Evolutionary conservation across 2,797 vertebrate species (phyloP).

Genomic region (Artibeus lituratus): DNA sequence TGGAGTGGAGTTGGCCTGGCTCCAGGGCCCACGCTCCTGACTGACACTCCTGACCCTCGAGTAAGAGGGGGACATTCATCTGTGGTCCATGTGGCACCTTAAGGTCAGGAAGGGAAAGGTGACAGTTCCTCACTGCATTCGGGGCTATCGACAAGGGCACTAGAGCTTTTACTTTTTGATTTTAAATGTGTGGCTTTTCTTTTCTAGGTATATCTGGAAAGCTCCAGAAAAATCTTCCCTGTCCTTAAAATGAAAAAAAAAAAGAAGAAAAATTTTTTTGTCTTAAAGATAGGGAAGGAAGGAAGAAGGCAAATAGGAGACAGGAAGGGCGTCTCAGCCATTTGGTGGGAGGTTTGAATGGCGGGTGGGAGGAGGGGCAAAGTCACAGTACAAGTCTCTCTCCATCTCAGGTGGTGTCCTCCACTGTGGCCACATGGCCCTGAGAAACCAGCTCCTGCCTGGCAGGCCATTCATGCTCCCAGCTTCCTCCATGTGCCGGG

Average conservation of each 20-base stretch:
- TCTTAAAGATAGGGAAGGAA: not conserved
- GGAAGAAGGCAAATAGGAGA: not conserved
- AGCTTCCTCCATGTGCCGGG: not conserved
- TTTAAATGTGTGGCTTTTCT: not conserved
- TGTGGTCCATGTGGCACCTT: too few relatives aligned
- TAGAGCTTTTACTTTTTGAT: not conserved
- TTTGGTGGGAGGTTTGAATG: rapidly evolving
- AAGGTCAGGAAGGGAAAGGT: too few relatives aligned
- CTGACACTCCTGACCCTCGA: rapidly evolving
- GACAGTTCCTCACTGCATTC: not conserved
- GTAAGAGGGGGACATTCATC: rapidly evolving
- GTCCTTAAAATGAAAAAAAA: not conserved
- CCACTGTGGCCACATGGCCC: rapidly evolving
- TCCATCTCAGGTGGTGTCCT: rapidly evolving
- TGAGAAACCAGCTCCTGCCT: not conserved
- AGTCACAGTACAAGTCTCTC: not conserved
- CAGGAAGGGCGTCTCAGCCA: not conserved
- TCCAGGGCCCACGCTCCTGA: too few relatives aligned
- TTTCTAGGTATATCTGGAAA: not conserved
- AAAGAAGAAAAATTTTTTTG: too few relatives aligned
- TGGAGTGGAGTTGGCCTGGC: too few relatives aligned
- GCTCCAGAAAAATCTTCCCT: not conserved
- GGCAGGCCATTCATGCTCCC: not conserved
- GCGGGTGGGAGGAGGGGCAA: not conserved
- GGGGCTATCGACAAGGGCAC: not conserved